Evolutionary conservation across 2,888 invertebrate genomes (phyloP), one percentile per base, ranked within the genome.

Genomic region (Apotomis betuletana): DNA sequence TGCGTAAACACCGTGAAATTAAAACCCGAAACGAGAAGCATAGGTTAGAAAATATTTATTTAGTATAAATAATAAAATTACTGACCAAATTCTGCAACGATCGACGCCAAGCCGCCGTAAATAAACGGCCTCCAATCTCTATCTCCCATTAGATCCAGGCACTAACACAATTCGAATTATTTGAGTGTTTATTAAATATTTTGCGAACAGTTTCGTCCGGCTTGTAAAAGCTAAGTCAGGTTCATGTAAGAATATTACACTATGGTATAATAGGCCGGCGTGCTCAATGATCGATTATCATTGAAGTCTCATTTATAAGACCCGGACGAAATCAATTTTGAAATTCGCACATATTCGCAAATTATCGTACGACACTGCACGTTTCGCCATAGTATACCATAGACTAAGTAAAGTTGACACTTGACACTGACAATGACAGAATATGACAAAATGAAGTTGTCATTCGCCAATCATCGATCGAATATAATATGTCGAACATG

Each of bases 71-170:
- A 67, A 67, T 41, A 58, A 15, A 73, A 65, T 67, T 49, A 85
- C 94, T 94, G 94, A 98, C 98, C 98, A 91, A 97, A 97, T 94
- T 99, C 98, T 70, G 98, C 98, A 79, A 97, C 96, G 81, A 98
- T 97, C 77, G 98, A 98, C 87, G 98, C 98, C 80, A 98, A 87
- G 78, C 98, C 98, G 88, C 98, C 98, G 94, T 98, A 98, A 82
- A 98, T 94, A 94, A 98, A 99, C 85, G 98, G 98, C 92, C 97
- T 95, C 98, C 98, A 98, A 90, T 97, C 96, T 84, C 94, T 94
- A 88, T 95, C 95, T 94, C 95, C 96, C 96, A 96, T 96, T 85
- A 94, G 95, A 94, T 84, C 84, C 76, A 58, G 76, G 76, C 69
- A 75, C 68, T 58, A 67, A n/a, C 49, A 58, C 59, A 58, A 70